Conservation (phyloP, 2,888 invertebrate species). For the Leucophenga maculata region DNA sequence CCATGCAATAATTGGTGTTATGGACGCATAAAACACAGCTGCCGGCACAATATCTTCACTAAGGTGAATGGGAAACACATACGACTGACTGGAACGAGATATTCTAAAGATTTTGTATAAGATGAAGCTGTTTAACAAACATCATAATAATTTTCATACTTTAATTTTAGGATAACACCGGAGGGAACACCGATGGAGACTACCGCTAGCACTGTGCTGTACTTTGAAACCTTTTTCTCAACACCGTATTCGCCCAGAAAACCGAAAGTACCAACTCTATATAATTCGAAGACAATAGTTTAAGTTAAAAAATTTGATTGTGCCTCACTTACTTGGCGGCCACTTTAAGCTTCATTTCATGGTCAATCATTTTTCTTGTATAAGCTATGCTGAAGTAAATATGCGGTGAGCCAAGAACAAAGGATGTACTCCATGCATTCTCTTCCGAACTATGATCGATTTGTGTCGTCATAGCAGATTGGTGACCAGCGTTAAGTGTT, state of each 20-base stretch:
- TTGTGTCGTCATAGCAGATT: conserved; percentile 86
- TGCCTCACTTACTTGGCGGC: conserved; percentile 81
- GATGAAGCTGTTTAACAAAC: conserved; percentile 6
- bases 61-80: conserved; percentile 90
- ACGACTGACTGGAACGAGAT: conserved; percentile 88
- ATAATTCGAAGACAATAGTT: conserved; percentile 39
- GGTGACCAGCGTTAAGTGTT: conserved; percentile 81
- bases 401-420: conserved; percentile 88
- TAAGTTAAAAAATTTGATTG: background rate
- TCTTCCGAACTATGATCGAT: conserved; percentile 84
- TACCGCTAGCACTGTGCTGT: conserved; percentile 88
- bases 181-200: conserved; percentile 88
- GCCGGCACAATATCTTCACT: conserved; percentile 92
- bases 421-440: conserved; percentile 78
- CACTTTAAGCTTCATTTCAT: conserved; percentile 84
- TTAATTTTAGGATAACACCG: conserved; percentile 90
- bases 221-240: conserved; percentile 93
- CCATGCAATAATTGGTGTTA: conserved; percentile 88
- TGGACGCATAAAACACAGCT: conserved; percentile 93
- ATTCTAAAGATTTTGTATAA: conserved; percentile 76
- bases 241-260: conserved; percentile 91
- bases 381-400: conserved; percentile 84
- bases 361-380: conserved; percentile 84
- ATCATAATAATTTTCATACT: conserved; percentile 76
- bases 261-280: conserved; percentile 90